Base-by-base conservation (phyloP, 2,113 vertebrate genomes). In the Meleagris gallopavo region DNA sequence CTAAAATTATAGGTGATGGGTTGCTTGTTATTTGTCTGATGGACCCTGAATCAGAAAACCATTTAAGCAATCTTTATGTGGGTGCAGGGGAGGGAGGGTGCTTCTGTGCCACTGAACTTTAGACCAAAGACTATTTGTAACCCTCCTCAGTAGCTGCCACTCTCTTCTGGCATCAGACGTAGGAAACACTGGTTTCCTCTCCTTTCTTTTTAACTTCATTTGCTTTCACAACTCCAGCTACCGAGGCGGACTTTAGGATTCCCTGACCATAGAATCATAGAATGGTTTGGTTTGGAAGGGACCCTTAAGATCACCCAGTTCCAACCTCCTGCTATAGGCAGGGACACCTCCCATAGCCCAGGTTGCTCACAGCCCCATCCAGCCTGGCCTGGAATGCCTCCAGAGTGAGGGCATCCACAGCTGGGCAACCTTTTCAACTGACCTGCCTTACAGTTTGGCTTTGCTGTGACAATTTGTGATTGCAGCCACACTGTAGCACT, bases 51-150 rank as follows among this genome's bases (percentile, higher is more conserved):
- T 22, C 10, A 36, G 32, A 64, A 40, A 86, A 67, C 5, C 55
- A 4, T 21, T 66, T 38, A 12, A 89, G 57, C 85, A 69, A 15
- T 32, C 50, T 71, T 60, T 38, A 7, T 6, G 1, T 65, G 62
- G 11, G 58, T 45, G 7, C 29, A 62, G 78, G 75, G 85, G 72
- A 71, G 88, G 88, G 83, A 54, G 41, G 69, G 70, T 48, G 25
- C 90, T 91, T 90, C 88, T 75, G 60, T 75, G 72, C 91, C 86
- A 4, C 89, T 93, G 90, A 90, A 93, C 91, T 91, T 95, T 62
- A 92, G 91, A 86, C 73, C 72, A 74, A 69, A 83, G 85, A 0
- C 45, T 71, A 0, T 90, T 86, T 89, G 93, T 88, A 62, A 58
- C 85, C 69, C 73, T 91, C 83, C 70, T 60, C 65, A 52, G 13